Percentiles rank a stretch among this genome's conserved stretches.
Evolutionary conservation across 2,888 invertebrate species (phyloP).

Genomic region (Lomographa bimaculata): DNA sequence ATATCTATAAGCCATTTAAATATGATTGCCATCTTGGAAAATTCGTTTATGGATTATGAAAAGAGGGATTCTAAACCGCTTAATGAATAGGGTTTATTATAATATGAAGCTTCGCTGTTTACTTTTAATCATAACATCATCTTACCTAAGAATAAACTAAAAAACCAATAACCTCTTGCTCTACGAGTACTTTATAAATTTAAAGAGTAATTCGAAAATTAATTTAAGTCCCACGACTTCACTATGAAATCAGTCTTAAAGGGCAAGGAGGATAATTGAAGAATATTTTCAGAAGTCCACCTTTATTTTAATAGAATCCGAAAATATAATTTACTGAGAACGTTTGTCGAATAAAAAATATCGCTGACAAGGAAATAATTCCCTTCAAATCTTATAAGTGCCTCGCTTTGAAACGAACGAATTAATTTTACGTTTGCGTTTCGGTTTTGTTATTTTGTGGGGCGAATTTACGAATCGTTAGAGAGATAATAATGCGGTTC

Average conservation of each 20-base stretch:
- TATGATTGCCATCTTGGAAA: too few species aligned
- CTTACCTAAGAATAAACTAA: too few species aligned
- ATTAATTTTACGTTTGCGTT: conserved; percentile 52
- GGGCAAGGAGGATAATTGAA: conserved; percentile 15
- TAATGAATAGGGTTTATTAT: too few species aligned
- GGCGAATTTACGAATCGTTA: conserved; percentile 54
- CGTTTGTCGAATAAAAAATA: conserved; percentile 26
- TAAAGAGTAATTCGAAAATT: too few species aligned
- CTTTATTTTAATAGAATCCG: conserved; percentile 15
- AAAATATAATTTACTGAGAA: conserved; percentile 18
- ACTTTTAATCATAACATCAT: too few species aligned
- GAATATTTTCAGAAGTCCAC: conserved; percentile 9
- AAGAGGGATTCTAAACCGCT: too few species aligned
- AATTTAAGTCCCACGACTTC: neutral
- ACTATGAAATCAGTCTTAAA: conserved; percentile 10
- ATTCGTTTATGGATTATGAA: too few species aligned
- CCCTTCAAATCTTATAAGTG: conserved; percentile 23
- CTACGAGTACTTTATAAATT: too few species aligned
- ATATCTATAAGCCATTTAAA: too few species aligned
- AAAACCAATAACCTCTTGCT: too few species aligned
- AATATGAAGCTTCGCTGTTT: too few species aligned
- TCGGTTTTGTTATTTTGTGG: conserved; percentile 38
- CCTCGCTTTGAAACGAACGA: conserved; percentile 39
- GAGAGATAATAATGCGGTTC: conserved; percentile 55
- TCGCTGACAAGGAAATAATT: conserved; percentile 26